These are phyloP conservation scores for Heliconius sara DNA, from an alignment of 2,888 invertebrate species.

Conservation along the genomic window DNA sequence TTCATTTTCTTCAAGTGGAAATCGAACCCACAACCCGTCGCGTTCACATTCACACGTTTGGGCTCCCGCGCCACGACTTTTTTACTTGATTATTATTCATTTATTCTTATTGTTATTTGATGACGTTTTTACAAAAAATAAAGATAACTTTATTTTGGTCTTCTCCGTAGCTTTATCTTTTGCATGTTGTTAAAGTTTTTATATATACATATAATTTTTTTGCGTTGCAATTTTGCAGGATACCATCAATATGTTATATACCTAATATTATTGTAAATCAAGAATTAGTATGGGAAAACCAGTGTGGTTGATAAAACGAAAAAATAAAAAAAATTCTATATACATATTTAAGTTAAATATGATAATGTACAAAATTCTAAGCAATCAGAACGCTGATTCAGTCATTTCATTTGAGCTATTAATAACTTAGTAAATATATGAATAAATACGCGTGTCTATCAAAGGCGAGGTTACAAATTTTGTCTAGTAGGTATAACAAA, in stretches of 20 bases:
- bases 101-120: too few relatives aligned
- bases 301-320: background rate
- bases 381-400: conserved; percentile 56
- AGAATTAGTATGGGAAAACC: background rate
- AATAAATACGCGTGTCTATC: conserved; percentile 46
- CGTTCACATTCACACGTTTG: too few relatives aligned
- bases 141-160: too few relatives aligned
- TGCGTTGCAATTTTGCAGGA: background rate
- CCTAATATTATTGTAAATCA: background rate
- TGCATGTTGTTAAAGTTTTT: too few relatives aligned
- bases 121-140: too few relatives aligned
- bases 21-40: too few relatives aligned
- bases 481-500: conserved; percentile 38
- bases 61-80: too few relatives aligned
- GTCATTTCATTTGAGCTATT: conserved; percentile 62
- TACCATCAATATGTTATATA: background rate
- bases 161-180: too few relatives aligned
- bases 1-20: too few relatives aligned
- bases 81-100: too few relatives aligned
- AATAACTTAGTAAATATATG: conserved; percentile 66
- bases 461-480: conserved; percentile 72
- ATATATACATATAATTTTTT: background rate
- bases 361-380: conserved; percentile 33
- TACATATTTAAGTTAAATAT: background rate
- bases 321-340: background rate